Percentiles rank a stretch among this genome's conserved stretches.
phyloP scores from a whole-genome alignment of 2,888 invertebrate genomes.

The Drosophila paramelanica region DNA sequence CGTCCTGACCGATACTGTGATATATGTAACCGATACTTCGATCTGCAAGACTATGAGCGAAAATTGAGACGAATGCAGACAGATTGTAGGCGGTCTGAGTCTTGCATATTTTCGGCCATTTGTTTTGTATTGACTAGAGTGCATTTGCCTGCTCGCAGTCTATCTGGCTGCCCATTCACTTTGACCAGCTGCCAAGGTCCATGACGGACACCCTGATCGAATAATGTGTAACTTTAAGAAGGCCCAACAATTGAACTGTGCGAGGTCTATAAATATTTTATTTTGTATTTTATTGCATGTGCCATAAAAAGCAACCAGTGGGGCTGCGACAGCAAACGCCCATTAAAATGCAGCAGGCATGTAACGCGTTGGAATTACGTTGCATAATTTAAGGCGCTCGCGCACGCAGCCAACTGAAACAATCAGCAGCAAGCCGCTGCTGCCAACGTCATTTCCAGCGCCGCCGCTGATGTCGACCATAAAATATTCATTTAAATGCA shows the following conservation, averaged over 20 bases:
- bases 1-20: slow-evolving; percentile 41
- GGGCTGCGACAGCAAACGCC: slow-evolving; percentile 18
- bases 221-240: slow-evolving; percentile 28
- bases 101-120: not conserved
- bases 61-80: slow-evolving; percentile 76
- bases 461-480: slow-evolving; percentile 57
- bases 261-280: slow-evolving; percentile 60
- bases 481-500: slow-evolving; percentile 79
- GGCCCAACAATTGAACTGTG: slow-evolving; percentile 24
- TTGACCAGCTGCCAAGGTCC: slow-evolving; percentile 8
- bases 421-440: slow-evolving; percentile 46
- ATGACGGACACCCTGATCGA: slow-evolving; percentile 24
- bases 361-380: slow-evolving; percentile 54
- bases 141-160: slow-evolving; percentile 66
- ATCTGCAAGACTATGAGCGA: slow-evolving; percentile 67
- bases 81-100: slow-evolving; percentile 16
- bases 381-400: slow-evolving; percentile 76
- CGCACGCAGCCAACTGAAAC: slow-evolving; percentile 60
- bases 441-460: slow-evolving; percentile 41
- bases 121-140: slow-evolving; percentile 40
- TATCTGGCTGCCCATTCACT: slow-evolving; percentile 40
- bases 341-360: slow-evolving; percentile 78
- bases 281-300: slow-evolving; percentile 59
- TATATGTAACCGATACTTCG: slow-evolving; percentile 66
- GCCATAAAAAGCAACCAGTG: slow-evolving; percentile 40